phyloP scores from a whole-genome alignment of 1,140 invertebrate species.

The Copidosoma floridanum region DNA sequence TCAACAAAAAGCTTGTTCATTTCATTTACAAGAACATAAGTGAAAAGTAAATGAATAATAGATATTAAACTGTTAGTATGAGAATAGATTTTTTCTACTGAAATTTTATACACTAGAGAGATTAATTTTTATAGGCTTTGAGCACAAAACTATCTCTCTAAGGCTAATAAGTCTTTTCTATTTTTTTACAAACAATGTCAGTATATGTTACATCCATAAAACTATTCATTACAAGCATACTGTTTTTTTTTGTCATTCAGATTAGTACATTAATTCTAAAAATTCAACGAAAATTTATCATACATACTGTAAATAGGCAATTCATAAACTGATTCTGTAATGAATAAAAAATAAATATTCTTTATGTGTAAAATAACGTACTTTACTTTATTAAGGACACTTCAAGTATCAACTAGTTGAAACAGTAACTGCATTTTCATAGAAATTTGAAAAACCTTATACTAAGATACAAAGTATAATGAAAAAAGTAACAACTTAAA shows the following conservation, averaged over 20 bases:
- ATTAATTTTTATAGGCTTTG: conserved; percentile 1
- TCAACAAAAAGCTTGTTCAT: no score
- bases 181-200: conserved; percentile 17
- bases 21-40: no score
- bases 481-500: no score
- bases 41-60: no score
- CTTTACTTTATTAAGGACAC: background rate
- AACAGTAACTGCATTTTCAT: background rate
- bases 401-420: background rate
- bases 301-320: conserved; percentile 12
- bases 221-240: background rate
- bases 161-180: conserved; percentile 12
- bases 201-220: background rate
- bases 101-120: conserved; percentile 1
- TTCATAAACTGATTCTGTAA: conserved; percentile 13
- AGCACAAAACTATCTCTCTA: no score
- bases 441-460: background rate
- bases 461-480: background rate
- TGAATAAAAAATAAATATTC: conserved; percentile 14
- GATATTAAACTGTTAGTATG: no score
- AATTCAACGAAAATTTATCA: background rate
- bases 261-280: conserved; percentile 2
- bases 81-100: conserved; percentile 4
- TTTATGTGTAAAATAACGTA: conserved; percentile 11
- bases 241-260: background rate